Base-by-base conservation (phyloP, 2,113 vertebrate species). In the Lethenteron reissneri region DNA sequence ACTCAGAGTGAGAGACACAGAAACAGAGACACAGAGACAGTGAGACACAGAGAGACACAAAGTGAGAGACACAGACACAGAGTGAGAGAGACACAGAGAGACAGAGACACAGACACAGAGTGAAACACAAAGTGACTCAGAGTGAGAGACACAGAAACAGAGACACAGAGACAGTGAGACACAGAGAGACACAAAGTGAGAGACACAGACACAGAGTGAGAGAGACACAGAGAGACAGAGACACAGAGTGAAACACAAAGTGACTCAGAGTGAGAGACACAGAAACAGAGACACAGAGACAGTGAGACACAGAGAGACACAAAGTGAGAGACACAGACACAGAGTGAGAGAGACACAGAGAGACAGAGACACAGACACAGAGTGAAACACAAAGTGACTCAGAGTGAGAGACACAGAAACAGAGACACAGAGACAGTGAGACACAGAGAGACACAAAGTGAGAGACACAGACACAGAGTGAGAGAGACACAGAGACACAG, bases 91-190 rank as follows among this genome's bases (percentile, higher is more conserved):
- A 2, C 17, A 19, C 2, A 19, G 17, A 19, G 17, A 19, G 17
- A 19, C 17, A 19, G 17, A 19, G 17, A n/a, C 17, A 19, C 17
- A n/a, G n/a, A n/a, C n/a, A 19, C 17, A 19, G 17, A 19, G 17
- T 19, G 17, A n/a, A n/a, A n/a, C 11, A 70, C 2, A 70, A 2
- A 70, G 69, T 13, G n/a, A n/a, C n/a, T n/a, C n/a, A n/a, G n/a
- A n/a, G n/a, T n/a, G n/a, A 70, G 69, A 70, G 17, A 19, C 2
- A 70, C 69, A 41, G 25, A 41, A n/a, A n/a, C 3, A 41, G 4
- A 70, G 12, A 70, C 17, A n/a, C 4, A 70, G n/a, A 70, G 9
- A 70, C 12, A 70, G 69, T 56, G 69, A 70, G n/a, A n/a, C n/a
- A n/a, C n/a, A n/a, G n/a, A n/a, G n/a, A n/a, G 9, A n/a, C 9